Evolutionary conservation across 2,888 invertebrate genomes (phyloP), one percentile per base, ranked within the genome.

Genomic region (Lithodes maja): DNA sequence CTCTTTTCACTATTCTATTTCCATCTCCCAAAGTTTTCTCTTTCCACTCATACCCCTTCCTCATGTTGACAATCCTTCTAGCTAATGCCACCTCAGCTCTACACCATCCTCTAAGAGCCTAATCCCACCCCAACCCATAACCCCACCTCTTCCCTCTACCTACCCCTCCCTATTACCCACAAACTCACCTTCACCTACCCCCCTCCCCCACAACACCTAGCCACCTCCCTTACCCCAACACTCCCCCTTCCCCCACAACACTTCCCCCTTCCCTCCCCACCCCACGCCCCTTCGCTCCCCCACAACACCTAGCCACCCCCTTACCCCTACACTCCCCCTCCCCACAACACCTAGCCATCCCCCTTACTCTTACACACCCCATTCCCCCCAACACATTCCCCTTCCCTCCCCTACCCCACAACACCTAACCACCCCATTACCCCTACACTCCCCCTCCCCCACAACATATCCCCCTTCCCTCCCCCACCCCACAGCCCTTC

Each of bases 401-500:
- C 61, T 61, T 12, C 5, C 61, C 61, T 61, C 61, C 61, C 12
- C 61, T 61, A 5, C 12, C 61, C 12, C 61, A 61, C 33, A 33
- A 33, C 33, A 33, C 33, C 33, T 33, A 33, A 33, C 33, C 61
- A 12, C 61, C 12, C 61, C 61, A 7, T 61, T 61, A 5, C 61
- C 12, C 61, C 61, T 33, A 33, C 33, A 33, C 61, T 61, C 61
- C 12, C 61, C 61, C 12, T 61, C 61, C 12, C 61, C 12, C 61
- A 5, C 12, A 5, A 7, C 61, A 7, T 69, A 12, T 15, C 9
- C 49, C 82, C 52, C 53, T 53, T 83, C 9, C 2, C 61, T 61
- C 61, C 12, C 71, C 54, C 75, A 74, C 3, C 15, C 86, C 86
- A 77, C 82, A 61, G 71, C 68, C 49, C 50, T 15, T 50, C 83